phyloP scores from a whole-genome alignment of 2,797 vertebrate species.

The Sandelia bainsii region DNA sequence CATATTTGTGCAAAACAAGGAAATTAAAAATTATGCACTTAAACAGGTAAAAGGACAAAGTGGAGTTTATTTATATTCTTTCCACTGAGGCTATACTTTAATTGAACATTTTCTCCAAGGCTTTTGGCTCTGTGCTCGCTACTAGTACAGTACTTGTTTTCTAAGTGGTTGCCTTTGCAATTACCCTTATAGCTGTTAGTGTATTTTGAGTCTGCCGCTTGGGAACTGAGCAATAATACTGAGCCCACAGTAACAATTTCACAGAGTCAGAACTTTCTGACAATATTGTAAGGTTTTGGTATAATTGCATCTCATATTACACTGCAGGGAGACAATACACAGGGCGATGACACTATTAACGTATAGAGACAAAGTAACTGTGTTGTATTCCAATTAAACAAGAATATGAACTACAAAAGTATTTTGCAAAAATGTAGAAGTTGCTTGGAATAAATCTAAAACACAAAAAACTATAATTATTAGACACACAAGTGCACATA shows the following conservation, averaged over 20 bases:
- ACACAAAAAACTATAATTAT: conserved; percentile 7
- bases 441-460: neutral
- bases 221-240: conserved; percentile 76
- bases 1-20: conserved; percentile 34
- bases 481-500: neutral
- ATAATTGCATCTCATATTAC: conserved; percentile 72
- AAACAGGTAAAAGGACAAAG: conserved; percentile 41
- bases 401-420: conserved; percentile 23
- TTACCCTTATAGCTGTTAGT: conserved; percentile 76
- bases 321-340: conserved; percentile 61
- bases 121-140: conserved; percentile 52
- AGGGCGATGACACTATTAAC: conserved; percentile 55
- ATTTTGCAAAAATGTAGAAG: conserved; percentile 6
- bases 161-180: conserved; percentile 79
- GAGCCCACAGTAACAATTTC: conserved; percentile 73
- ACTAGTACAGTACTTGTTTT: conserved; percentile 73
- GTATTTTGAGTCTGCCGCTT: conserved; percentile 72
- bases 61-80: conserved; percentile 49
- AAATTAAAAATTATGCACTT: conserved; percentile 9
- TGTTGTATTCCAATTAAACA: conserved; percentile 42
- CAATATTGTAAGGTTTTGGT: conserved; percentile 61
- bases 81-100: conserved; percentile 55
- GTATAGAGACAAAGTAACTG: conserved; percentile 47
- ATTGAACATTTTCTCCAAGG: conserved; percentile 73
- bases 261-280: conserved; percentile 65